phyloP scores from a whole-genome alignment of 92 coral and sea anemone genomes.

The Actinernus sp. region DNA sequence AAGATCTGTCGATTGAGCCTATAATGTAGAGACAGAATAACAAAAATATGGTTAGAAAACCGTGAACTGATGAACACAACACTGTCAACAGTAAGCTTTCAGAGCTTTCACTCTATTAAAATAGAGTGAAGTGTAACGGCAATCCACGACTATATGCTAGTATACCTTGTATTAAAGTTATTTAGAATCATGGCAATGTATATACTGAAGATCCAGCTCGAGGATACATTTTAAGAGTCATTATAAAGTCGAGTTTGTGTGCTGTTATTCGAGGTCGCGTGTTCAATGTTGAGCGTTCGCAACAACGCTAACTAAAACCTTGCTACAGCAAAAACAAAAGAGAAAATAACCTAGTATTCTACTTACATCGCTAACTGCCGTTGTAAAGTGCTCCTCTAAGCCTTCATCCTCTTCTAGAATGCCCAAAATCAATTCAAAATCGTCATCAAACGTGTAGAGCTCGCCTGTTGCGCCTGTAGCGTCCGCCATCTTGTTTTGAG shows the following conservation, averaged over 20 bases:
- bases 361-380: constrained; percentile 65
- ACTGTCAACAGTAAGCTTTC: neutral
- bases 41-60: constrained; percentile 1
- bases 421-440: constrained; percentile 63
- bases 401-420: constrained; percentile 50
- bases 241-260: neutral
- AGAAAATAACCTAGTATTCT: neutral
- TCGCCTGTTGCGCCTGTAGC: constrained; percentile 48
- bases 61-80: constrained; percentile 1
- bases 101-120: neutral
- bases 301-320: neutral
- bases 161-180: too few species aligned
- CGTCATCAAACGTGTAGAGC: constrained; percentile 61
- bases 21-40: constrained; percentile 5
- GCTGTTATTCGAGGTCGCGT: neutral
- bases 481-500: constrained; percentile 31
- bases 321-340: neutral
- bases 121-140: too few species aligned
- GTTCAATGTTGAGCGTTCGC: neutral
- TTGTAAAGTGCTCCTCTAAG: constrained; percentile 41
- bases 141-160: too few species aligned
- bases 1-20: constrained; percentile 36
- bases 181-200: too few species aligned
- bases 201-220: too few species aligned
- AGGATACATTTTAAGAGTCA: too few species aligned